Base-by-base conservation (phyloP, 30 jellyfish, hydroid and myxozoan genomes). In the Turritopsis rubra region DNA sequence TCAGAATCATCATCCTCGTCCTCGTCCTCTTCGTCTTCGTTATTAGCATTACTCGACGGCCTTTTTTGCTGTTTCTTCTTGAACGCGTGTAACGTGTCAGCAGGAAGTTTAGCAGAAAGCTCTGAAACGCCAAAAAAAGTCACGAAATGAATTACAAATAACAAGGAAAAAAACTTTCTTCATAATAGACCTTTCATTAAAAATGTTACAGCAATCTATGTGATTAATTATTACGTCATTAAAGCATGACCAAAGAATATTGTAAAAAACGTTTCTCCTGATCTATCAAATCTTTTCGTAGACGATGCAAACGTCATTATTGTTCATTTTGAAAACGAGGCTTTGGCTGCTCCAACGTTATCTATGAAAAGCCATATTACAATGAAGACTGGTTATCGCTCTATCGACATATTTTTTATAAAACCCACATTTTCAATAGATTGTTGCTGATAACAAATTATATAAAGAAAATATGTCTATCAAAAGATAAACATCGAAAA, bases 41-140 rank as follows among this genome's bases (percentile, higher is more conserved):
- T 29, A 41, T 41, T 41, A 13, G 13, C 60, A 13, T 41, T 13
- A 26, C 74, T 28, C 7, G 66, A 60, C 72, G 85, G 85, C 18
- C 18, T 30, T 29, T 24, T 60, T 28, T 52, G 72, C n/a, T 30
- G 70, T 7, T 25, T 66, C 30, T 68, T 23, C 30, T 68, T 68
- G 8, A 68, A 68, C 0, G 77, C 77, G 28, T 68, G 77, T 19
- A 68, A 68, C 9, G 77, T 68, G 70, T 77, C 72, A 1, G 85
- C 73, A 1, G 85, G 85, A 28, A 77, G 85, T 24, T 77, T 77
- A 1, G 71, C 74, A 1, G 85, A 77, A 24, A 77, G 85, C 53
- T 77, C 85, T 77, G 53, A 22, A 77, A 77, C 13, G 13, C 60
- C 60, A 41, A 41, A 41, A 41, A 41, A 41, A 41, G n/a, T n/a